Evolutionary conservation across 1,140 invertebrate species (phyloP).

Genomic region (Lasioglossum albipes): DNA sequence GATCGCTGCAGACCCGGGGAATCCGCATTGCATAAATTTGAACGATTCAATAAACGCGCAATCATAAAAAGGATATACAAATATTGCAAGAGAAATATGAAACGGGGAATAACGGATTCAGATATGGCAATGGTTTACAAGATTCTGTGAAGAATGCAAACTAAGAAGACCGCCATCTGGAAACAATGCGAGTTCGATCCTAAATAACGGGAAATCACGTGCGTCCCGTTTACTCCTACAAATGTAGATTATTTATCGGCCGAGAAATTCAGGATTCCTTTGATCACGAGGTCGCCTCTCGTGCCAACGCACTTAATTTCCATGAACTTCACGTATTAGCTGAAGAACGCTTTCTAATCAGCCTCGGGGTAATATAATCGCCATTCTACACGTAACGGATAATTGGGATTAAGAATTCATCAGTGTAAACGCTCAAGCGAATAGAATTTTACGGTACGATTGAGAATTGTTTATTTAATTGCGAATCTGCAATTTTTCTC

Average conservation of each 20-base stretch:
- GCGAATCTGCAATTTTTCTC: too few relatives aligned
- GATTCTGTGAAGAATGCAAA: conserved; percentile 35
- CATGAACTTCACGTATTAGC: conserved; percentile 9
- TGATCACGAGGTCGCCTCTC: neutral
- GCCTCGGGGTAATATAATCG: neutral
- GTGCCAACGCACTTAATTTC: conserved; percentile 18
- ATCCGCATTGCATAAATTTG: conserved; percentile 28
- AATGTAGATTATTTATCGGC: neutral
- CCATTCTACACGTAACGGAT: too few relatives aligned
- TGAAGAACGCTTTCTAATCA: conserved; percentile 12
- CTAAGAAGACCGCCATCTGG: neutral
- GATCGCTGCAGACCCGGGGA: neutral
- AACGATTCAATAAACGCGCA: conserved; percentile 26
- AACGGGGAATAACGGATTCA: neutral
- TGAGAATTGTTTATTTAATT: too few relatives aligned
- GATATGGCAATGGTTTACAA: neutral
- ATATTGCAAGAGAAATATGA: conserved; percentile 10
- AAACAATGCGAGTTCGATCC: conserved; percentile 38
- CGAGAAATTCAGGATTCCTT: conserved; percentile 12
- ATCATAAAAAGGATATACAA: conserved; percentile 23
- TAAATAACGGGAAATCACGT: conserved; percentile 20
- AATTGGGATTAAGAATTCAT: too few relatives aligned
- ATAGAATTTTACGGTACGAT: too few relatives aligned
- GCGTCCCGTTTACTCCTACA: neutral
- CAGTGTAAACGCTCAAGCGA: too few relatives aligned